A percentile compares a stretch with the other conserved stretches of the same genome.
These are phyloP conservation scores for Tenebrio molitor DNA, from an alignment of 1,140 invertebrate species.

Conservation along the genomic window DNA sequence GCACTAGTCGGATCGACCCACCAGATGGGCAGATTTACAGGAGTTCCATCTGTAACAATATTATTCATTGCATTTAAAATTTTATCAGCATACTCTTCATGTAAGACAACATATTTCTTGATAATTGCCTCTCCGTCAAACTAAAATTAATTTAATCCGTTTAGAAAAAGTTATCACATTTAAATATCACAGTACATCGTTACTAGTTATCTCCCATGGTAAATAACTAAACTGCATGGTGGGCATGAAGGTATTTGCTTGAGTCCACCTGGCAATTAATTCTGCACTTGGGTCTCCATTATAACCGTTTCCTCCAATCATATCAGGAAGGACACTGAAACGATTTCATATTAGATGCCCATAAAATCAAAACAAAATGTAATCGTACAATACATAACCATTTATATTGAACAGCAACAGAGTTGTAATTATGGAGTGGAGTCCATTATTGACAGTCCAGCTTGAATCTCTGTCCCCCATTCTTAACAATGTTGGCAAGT, in stretches of 20 bases:
- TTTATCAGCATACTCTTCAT: conserved; percentile 74
- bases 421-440: conserved; percentile 84
- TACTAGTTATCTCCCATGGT: conserved; percentile 82
- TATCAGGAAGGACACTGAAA: conserved; percentile 87
- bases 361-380: conserved; percentile 19
- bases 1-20: conserved; percentile 83
- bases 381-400: conserved; percentile 79
- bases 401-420: conserved; percentile 84
- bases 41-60: conserved; percentile 75
- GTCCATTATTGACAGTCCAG: conserved; percentile 86
- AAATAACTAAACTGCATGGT: conserved; percentile 88
- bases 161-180: neutral
- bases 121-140: conserved; percentile 71
- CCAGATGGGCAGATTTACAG: conserved; percentile 91
- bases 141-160: conserved; percentile 28
- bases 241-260: conserved; percentile 89
- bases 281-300: conserved; percentile 76
- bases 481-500: conserved; percentile 85
- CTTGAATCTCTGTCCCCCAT: conserved; percentile 90
- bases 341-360: no score
- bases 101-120: conserved; percentile 76
- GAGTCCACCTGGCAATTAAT: conserved; percentile 92
- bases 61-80: conserved; percentile 75
- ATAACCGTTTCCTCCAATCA: conserved; percentile 93
- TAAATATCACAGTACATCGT: conserved; percentile 7